Evolutionary conservation across 1,140 invertebrate genomes (phyloP).

Genomic region (Heliconius congener): DNA sequence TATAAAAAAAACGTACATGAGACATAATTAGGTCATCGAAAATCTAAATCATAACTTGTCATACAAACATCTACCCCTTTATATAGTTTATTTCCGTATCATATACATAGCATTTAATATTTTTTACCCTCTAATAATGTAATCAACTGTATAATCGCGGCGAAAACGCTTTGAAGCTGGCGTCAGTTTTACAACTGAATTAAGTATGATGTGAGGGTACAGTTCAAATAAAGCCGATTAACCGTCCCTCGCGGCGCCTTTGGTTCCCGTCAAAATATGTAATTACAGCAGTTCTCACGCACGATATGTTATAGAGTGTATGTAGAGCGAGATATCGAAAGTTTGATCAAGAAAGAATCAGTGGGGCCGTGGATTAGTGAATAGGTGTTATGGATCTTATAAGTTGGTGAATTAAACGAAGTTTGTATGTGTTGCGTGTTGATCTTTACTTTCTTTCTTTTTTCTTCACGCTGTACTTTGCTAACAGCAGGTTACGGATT

Average conservation of each 20-base stretch:
- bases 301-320: slow-evolving; percentile 6
- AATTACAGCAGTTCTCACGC: slow-evolving; percentile 64
- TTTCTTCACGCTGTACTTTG: not conserved
- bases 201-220: slow-evolving; percentile 55
- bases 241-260: slow-evolving; percentile 60
- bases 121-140: not conserved
- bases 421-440: not conserved
- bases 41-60: too few species aligned
- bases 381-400: slow-evolving; percentile 9
- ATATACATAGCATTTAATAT: not conserved
- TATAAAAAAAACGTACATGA: not conserved
- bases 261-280: slow-evolving; percentile 59
- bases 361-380: not conserved
- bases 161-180: slow-evolving; percentile 29
- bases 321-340: slow-evolving; percentile 20
- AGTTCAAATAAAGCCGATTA: slow-evolving; percentile 69
- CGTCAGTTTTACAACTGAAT: slow-evolving; percentile 41
- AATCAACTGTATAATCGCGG: not conserved
- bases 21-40: too few species aligned
- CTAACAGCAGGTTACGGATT: too few species aligned
- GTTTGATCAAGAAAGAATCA: slow-evolving; percentile 16
- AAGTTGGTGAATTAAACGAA: not conserved
- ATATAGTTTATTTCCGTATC: not conserved
- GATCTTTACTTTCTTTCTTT: not conserved
- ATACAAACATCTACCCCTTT: not conserved